A percentile compares a stretch with the other conserved stretches of the same genome.
Conservation (phyloP, 2,797 vertebrate species). For the Acrossocheilus wenchowensis region DNA sequence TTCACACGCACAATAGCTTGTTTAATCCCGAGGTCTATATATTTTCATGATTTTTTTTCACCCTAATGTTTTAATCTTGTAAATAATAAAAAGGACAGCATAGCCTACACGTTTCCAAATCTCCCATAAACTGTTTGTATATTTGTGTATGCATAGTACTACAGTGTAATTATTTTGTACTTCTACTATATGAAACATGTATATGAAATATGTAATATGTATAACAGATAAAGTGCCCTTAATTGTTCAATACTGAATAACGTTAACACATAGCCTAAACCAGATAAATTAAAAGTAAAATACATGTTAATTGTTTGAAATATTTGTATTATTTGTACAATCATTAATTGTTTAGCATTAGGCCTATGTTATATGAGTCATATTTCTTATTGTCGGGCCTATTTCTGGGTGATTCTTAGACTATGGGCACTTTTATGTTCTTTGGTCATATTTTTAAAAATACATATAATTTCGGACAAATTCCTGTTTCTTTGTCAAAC, state of each 20-base stretch:
- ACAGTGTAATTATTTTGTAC: background rate
- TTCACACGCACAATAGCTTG: background rate
- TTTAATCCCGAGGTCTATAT: background rate
- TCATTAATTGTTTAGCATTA: background rate
- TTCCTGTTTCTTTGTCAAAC: too few species aligned
- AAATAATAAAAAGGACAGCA: background rate
- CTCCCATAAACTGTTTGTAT: background rate
- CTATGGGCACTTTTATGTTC: too few species aligned
- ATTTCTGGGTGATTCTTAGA: background rate
- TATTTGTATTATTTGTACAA: background rate
- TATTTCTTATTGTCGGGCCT: background rate
- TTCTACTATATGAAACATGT: background rate
- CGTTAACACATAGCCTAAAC: background rate
- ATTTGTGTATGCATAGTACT: background rate
- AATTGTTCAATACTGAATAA: background rate
- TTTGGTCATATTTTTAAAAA: too few species aligned
- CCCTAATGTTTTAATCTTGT: background rate
- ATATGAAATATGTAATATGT: background rate
- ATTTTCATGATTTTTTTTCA: too few species aligned
- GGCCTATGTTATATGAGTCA: background rate
- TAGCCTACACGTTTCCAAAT: background rate
- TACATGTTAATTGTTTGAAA: background rate
- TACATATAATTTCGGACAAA: too few species aligned
- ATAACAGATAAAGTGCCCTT: too few species aligned
- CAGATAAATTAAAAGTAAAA: background rate